These are phyloP conservation scores for Sciurus niger DNA, from an alignment of 2,113 vertebrate genomes.

Conservation along the genomic window DNA sequence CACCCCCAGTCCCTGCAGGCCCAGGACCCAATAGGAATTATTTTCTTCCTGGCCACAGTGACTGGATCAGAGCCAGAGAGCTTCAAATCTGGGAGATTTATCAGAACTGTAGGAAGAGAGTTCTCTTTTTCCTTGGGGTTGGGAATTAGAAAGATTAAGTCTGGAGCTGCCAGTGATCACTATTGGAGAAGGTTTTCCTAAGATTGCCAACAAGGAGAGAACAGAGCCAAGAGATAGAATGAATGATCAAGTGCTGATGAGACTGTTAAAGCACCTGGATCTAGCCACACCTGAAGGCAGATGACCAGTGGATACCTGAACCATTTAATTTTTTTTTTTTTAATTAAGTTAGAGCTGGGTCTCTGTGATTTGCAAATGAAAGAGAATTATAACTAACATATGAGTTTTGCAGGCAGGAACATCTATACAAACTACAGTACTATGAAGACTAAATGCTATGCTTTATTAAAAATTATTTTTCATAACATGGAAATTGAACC, in stretches of 20 bases:
- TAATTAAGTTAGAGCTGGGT: background rate
- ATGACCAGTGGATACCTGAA: background rate
- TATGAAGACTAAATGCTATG: background rate
- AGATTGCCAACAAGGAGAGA: background rate
- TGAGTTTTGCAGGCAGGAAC: constrained; percentile 32
- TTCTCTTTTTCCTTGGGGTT: background rate
- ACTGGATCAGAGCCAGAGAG: background rate
- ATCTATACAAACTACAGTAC: background rate
- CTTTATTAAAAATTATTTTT: constrained; percentile 38
- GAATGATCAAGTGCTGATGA: background rate
- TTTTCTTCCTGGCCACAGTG: background rate
- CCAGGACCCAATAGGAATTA: background rate
- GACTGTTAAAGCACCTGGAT: background rate
- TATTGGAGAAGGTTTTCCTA: background rate
- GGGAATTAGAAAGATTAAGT: background rate
- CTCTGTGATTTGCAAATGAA: background rate
- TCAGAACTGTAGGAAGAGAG: constrained; percentile 14
- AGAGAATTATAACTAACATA: background rate
- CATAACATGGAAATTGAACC: background rate
- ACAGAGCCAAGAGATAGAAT: background rate
- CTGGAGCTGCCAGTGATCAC: background rate
- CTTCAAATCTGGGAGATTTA: constrained; percentile 34
- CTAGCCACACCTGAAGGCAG: background rate
- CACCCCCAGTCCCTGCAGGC: background rate
- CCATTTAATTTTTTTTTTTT: background rate